These are phyloP conservation scores for Xanthia togata DNA, from an alignment of 2,888 invertebrate species.

Conservation along the genomic window DNA sequence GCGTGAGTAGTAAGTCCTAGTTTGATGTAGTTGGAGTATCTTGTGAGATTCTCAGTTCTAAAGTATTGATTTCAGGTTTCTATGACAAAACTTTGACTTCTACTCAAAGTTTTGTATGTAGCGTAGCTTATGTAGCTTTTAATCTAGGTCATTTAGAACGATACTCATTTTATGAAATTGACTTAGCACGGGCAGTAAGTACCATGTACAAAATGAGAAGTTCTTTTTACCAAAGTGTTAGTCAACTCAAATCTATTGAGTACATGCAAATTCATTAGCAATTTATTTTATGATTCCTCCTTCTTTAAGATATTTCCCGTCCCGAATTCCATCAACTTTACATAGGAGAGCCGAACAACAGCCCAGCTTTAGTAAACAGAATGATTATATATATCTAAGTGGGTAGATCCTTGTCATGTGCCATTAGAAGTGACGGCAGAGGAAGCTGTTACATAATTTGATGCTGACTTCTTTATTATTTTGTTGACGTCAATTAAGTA, in stretches of 20 bases:
- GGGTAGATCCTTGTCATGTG: slow-evolving; percentile 29
- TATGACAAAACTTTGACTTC: not conserved
- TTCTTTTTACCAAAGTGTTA: not conserved
- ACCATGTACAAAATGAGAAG: not conserved
- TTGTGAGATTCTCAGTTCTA: not conserved
- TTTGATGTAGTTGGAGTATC: slow-evolving; percentile 4
- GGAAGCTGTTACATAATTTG: slow-evolving; percentile 35
- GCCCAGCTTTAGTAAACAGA: slow-evolving; percentile 4
- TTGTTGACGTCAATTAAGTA: slow-evolving; percentile 35
- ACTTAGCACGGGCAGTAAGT: no score
- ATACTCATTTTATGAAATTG: not conserved
- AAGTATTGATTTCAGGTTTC: slow-evolving; percentile 13
- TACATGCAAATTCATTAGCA: not conserved
- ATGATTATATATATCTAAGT: slow-evolving; percentile 14
- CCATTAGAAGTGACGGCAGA: slow-evolving; percentile 16
- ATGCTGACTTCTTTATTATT: slow-evolving; percentile 44
- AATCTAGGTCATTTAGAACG: not conserved
- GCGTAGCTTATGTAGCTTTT: not conserved
- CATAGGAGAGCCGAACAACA: not conserved
- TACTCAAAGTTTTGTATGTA: no score
- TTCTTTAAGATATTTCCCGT: not conserved
- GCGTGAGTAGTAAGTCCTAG: not conserved
- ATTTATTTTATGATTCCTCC: not conserved
- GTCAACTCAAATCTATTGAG: no score
- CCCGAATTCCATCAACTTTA: not conserved